Percentiles rank a stretch among this genome's conserved stretches.
Evolutionary conservation across 2,888 invertebrate species (phyloP).

Genomic region (Brassicogethes aeneus): DNA sequence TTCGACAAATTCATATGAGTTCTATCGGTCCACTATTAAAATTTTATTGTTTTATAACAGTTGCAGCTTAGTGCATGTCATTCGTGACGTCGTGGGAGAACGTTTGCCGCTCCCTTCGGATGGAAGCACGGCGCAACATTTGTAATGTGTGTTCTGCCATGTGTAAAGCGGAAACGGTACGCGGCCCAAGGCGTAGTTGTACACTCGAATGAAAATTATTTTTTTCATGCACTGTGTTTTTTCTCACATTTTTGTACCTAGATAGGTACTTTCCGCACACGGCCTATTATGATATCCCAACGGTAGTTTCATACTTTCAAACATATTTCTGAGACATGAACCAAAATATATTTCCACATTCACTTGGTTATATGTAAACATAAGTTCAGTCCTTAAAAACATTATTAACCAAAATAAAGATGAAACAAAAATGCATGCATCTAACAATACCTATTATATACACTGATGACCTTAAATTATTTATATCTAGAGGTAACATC

Average conservation of each 20-base stretch:
- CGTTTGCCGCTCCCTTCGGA: conserved; percentile 31
- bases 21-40: no score
- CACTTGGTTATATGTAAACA: no score
- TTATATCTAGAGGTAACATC: neutral
- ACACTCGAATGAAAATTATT: conserved; percentile 32
- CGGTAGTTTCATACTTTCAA: no score
- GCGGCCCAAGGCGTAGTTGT: conserved; percentile 36
- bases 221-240: conserved; percentile 23
- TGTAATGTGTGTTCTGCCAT: conserved; percentile 40
- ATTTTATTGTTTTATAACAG: conserved; percentile 36
- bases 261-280: no score
- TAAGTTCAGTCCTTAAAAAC: no score
- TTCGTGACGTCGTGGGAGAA: conserved; percentile 28
- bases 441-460: neutral
- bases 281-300: no score
- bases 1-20: conserved; percentile 33
- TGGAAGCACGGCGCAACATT: conserved; percentile 29
- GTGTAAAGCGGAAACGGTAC: conserved; percentile 42
- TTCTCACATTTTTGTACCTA: conserved; percentile 27
- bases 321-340: no score
- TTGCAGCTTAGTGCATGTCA: conserved; percentile 23
- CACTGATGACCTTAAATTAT: neutral
- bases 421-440: no score
- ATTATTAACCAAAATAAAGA: no score
- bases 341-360: no score